Percentiles rank a stretch among this genome's conserved stretches.
Conservation (phyloP, 2,888 invertebrate species). For the Amiota communis region DNA sequence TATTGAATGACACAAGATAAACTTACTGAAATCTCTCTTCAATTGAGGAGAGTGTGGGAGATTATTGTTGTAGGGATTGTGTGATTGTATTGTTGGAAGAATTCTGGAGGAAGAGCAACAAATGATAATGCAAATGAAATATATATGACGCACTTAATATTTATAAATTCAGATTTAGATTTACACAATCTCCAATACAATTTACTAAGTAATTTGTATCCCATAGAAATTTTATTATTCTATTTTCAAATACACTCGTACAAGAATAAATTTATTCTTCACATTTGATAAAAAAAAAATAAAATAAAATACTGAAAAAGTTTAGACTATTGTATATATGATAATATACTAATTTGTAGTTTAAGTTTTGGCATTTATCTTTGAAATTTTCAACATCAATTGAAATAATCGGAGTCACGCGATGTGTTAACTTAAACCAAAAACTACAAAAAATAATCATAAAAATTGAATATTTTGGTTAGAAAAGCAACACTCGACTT, state of each 20-base stretch:
- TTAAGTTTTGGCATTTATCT: conserved; percentile 30
- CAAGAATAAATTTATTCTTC: no score
- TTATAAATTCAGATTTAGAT: conserved; percentile 9
- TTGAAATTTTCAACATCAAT: neutral
- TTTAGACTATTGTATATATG: no score
- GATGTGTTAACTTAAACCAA: conserved; percentile 43
- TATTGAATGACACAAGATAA: conserved; percentile 10
- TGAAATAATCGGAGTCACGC: conserved; percentile 49
- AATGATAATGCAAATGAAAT: conserved; percentile 21
- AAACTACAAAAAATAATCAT: conserved; percentile 51
- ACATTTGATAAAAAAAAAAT: no score
- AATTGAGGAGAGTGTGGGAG: neutral
- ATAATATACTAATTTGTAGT: conserved; percentile 37
- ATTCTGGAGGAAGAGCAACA: neutral
- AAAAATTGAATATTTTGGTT: conserved; percentile 61
- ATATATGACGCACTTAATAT: conserved; percentile 23
- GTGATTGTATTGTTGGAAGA: neutral
- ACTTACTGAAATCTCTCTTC: neutral
- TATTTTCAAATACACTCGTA: no score
- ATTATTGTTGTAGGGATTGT: neutral
- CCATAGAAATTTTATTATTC: no score
- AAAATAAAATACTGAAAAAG: no score
- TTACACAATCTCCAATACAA: neutral
- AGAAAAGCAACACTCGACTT: conserved; percentile 57
- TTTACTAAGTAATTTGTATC: conserved; percentile 10